Conservation (phyloP, 2,888 invertebrate genomes). For the Drosophila neotestacea region DNA sequence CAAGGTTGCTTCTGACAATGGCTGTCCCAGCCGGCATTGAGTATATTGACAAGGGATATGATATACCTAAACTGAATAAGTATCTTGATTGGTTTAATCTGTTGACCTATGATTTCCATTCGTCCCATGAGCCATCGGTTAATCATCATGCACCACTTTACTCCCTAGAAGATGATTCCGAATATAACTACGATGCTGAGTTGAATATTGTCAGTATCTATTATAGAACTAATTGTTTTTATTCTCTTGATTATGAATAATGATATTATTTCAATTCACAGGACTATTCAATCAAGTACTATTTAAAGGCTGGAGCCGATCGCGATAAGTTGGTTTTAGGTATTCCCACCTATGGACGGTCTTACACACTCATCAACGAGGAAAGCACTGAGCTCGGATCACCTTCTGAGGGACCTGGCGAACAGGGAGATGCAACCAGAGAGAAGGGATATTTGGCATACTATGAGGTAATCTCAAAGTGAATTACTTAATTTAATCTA, state of each 20-base stretch:
- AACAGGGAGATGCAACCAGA: constrained; percentile 95
- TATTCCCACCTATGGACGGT: constrained; percentile 95
- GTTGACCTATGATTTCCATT: constrained; percentile 96
- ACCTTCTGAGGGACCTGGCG: constrained; percentile 95
- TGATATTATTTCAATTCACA: constrained; percentile 77
- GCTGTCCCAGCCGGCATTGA: constrained; percentile 97
- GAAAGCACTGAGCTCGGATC: constrained; percentile 94
- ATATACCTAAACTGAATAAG: constrained; percentile 93
- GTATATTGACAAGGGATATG: constrained; percentile 97
- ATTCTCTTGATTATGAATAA: background rate
- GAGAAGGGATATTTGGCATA: constrained; percentile 97
- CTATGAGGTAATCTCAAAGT: constrained; percentile 89
- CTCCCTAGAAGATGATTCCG: constrained; percentile 91
- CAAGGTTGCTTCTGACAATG: constrained; percentile 93
- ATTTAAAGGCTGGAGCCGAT: constrained; percentile 92
- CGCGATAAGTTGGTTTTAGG: constrained; percentile 93
- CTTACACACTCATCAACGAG: constrained; percentile 94
- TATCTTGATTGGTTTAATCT: constrained; percentile 97
- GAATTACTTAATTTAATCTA: too few relatives aligned
- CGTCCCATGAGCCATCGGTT: constrained; percentile 95
- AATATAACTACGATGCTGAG: constrained; percentile 94
- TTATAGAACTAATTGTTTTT: background rate
- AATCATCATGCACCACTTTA: constrained; percentile 96
- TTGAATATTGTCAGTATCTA: constrained; percentile 92
- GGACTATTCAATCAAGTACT: constrained; percentile 94